Evolutionary conservation across 2,888 invertebrate genomes (phyloP).

Genomic region (Tachina fera): DNA sequence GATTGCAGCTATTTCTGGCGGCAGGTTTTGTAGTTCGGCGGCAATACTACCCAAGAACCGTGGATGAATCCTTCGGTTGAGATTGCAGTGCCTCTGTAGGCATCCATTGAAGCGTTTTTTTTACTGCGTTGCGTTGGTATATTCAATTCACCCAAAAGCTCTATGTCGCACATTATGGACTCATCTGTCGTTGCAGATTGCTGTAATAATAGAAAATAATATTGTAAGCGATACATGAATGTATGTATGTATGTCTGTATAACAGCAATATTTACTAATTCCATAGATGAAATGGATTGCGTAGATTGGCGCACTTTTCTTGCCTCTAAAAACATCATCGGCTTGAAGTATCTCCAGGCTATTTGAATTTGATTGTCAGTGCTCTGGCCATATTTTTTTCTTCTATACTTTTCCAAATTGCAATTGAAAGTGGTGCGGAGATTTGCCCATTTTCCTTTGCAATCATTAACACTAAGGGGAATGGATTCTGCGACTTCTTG

Average conservation of each 20-base stretch:
- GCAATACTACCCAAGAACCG: neutral
- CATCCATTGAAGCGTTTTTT: neutral
- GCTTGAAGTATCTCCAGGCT: slow-evolving; percentile 62
- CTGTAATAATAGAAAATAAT: slow-evolving; percentile 13
- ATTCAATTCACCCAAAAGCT: neutral
- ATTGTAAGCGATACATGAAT: neutral
- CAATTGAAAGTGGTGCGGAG: slow-evolving; percentile 55
- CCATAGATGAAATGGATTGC: slow-evolving; percentile 15
- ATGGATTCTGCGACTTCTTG: slow-evolving; percentile 59
- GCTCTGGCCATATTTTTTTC: slow-evolving; percentile 46
- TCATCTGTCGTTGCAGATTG: slow-evolving; percentile 27
- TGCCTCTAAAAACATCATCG: slow-evolving; percentile 19
- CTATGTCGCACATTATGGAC: neutral
- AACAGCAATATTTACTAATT: slow-evolving; percentile 26
- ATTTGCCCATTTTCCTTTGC: slow-evolving; percentile 67
- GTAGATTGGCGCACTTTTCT: slow-evolving; percentile 11
- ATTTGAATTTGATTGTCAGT: slow-evolving; percentile 40
- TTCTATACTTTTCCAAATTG: slow-evolving; percentile 52
- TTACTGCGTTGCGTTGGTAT: neutral
- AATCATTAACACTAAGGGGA: neutral
- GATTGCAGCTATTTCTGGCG: neutral
- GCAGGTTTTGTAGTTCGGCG: neutral
- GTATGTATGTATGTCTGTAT: neutral
- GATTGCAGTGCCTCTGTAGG: slow-evolving; percentile 20
- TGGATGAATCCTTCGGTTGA: too few relatives aligned